These are phyloP conservation scores for Mycetomoellerius zeteki DNA, from an alignment of 1,140 invertebrate genomes.

Conservation along the genomic window DNA sequence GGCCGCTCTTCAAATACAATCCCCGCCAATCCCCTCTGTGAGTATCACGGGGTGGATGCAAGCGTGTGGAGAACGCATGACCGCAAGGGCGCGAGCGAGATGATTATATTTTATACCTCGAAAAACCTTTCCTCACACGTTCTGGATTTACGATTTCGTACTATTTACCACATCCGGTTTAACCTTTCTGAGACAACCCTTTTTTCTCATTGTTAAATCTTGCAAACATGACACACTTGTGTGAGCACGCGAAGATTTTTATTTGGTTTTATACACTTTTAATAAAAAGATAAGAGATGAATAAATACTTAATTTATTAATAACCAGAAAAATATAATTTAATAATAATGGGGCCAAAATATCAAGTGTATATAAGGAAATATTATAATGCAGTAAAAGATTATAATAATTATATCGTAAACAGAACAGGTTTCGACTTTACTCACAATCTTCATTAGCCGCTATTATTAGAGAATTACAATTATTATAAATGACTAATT, in stretches of 20 bases:
- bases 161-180: neutral
- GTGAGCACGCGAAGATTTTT: neutral
- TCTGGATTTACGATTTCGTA: slow-evolving; percentile 16
- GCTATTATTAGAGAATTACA: no score
- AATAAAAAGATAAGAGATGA: neutral
- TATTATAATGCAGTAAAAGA: no score
- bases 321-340: neutral
- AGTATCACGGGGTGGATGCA: slow-evolving; percentile 67
- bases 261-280: neutral
- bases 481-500: no score
- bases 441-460: no score
- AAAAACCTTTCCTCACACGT: slow-evolving; percentile 17
- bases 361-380: no score
- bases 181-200: neutral
- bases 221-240: neutral
- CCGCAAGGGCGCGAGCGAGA: slow-evolving; percentile 49
- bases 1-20: slow-evolving; percentile 79
- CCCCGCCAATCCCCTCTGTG: slow-evolving; percentile 48
- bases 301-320: neutral
- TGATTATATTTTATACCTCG: slow-evolving; percentile 52
- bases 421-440: no score
- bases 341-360: no score
- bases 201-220: neutral
- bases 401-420: no score
- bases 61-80: slow-evolving; percentile 75